Conservation (phyloP, 2,113 vertebrate genomes). For the Thermophis baileyi region DNA sequence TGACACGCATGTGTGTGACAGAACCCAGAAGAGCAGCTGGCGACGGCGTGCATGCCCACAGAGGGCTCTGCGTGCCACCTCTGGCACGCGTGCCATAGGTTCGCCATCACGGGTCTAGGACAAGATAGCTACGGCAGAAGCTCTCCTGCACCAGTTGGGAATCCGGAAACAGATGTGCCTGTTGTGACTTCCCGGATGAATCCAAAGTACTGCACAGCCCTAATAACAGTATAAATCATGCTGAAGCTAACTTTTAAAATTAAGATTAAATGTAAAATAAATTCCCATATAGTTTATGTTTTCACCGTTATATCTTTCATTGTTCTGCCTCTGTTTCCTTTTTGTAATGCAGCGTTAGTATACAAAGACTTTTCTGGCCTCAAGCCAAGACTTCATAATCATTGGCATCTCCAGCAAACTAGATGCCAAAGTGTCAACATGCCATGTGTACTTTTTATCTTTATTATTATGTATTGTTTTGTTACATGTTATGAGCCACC, state of each 20-base stretch:
- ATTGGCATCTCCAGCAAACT: neutral
- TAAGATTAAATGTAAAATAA: neutral
- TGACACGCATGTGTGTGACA: too few relatives aligned
- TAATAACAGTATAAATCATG: neutral
- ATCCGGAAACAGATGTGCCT: neutral
- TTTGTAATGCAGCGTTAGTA: neutral
- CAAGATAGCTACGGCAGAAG: neutral
- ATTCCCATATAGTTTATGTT: neutral
- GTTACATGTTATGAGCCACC: neutral
- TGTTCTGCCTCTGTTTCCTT: neutral
- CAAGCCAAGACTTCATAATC: neutral
- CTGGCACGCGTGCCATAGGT: too few relatives aligned
- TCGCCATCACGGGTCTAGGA: neutral
- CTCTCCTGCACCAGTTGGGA: neutral
- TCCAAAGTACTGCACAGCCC: neutral
- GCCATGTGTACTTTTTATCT: neutral
- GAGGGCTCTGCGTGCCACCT: too few relatives aligned
- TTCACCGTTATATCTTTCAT: neutral
- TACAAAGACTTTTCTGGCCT: neutral
- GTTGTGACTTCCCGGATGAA: neutral
- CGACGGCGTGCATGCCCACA: too few relatives aligned
- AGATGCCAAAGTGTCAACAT: neutral
- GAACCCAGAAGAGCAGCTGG: too few relatives aligned
- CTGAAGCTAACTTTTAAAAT: neutral
- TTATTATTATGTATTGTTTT: neutral